Evolutionary conservation across 2,888 invertebrate species (phyloP), one percentile per base, ranked within the genome.

Genomic region (Masnerella sp.): DNA sequence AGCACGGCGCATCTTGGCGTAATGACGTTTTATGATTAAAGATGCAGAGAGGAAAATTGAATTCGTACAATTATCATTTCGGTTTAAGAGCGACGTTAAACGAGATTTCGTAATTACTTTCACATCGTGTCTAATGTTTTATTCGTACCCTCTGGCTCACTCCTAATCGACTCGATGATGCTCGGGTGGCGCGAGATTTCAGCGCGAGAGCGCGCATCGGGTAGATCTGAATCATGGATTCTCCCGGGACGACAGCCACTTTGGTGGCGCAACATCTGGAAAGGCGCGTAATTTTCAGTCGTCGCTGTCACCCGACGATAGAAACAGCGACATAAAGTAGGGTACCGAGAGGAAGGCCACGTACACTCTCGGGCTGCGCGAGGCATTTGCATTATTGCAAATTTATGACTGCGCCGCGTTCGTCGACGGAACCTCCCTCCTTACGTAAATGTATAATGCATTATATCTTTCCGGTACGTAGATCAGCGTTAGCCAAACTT

Each of bases 401-500:
- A 84, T 84, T 84, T 84, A 84, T 84, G 85, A 82, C 84, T 80
- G 81, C 78, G 81, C 81, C 81, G 79, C 70, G 56, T 72, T 58
- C 75, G 61, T 62, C 69, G 67, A 69, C 62, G 71, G 47, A 61
- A 58, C 64, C 77, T 69, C 77, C 79, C 78, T 80, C 78, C 79
- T 78, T 78, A 77, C 78, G 77, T 77, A 81, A 83, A 84, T 85
- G 85, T 84, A 85, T 85, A 83, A 85, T 85, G 85, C 85, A 85
- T 85, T 85, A 85, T 85, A 85, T 85, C 84, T 85, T 85, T 85
- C 84, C 85, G 82, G 83, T 82, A 85, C 83, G 83, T 85, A 85
- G 82, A 85, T 85, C 85, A 84, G 79, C 82, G 82, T 85, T 85
- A 84, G 81, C 79, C 82, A 76, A 83, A 84, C 80, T 85, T 84